Conservation (phyloP, 2,797 vertebrate species). For the Lepus oiostolus region DNA sequence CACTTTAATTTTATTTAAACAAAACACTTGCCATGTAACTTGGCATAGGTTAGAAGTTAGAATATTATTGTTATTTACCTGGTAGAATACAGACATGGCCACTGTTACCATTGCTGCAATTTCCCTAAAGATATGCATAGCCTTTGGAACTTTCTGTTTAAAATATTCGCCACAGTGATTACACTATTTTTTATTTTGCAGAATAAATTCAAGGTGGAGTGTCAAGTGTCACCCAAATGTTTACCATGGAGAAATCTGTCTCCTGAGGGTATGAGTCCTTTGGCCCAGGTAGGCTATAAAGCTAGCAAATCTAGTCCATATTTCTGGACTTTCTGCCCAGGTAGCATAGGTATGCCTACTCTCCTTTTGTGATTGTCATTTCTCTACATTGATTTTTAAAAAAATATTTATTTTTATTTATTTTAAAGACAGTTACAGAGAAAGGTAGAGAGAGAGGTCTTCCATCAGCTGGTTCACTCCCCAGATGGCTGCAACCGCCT, state of each 20-base stretch:
- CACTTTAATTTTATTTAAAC: constrained; percentile 42
- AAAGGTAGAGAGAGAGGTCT: no score
- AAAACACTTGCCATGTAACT: neutral
- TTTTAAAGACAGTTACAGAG: no score
- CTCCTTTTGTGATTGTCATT: neutral
- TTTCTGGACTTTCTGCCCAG: neutral
- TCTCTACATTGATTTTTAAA: neutral
- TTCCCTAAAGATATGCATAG: neutral
- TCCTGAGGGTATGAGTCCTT: neutral
- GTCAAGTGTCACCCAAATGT: neutral
- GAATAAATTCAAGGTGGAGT: neutral
- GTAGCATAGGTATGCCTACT: neutral
- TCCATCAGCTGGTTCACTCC: no score
- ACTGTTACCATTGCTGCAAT: neutral
- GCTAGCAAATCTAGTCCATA: neutral
- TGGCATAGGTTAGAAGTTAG: neutral
- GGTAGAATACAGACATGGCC: neutral
- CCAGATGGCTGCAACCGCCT: no score
- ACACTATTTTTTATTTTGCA: neutral
- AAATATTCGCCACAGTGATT: neutral
- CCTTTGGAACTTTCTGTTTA: neutral
- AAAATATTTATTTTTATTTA: no score
- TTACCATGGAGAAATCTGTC: neutral
- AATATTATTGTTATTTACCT: constrained; percentile 13
- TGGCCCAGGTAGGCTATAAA: neutral